These are phyloP conservation scores for Lymantria monacha DNA, from an alignment of 2,888 invertebrate species.

Conservation along the genomic window DNA sequence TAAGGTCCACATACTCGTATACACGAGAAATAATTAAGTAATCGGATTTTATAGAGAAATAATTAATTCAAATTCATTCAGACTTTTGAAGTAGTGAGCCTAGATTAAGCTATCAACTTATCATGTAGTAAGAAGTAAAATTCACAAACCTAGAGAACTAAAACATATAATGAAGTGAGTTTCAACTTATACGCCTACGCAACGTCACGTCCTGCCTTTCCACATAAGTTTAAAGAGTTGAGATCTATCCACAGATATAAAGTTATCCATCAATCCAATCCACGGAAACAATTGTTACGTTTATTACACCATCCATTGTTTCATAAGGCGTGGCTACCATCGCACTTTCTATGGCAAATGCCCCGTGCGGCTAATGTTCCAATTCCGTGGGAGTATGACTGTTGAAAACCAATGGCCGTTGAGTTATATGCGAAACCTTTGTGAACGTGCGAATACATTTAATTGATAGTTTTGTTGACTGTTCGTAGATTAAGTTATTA, in stretches of 20 bases:
- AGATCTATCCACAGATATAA: slow-evolving; percentile 12
- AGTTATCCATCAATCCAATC: slow-evolving; percentile 3
- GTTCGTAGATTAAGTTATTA: background rate
- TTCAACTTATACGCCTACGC: slow-evolving; percentile 8
- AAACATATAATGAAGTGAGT: slow-evolving; percentile 26
- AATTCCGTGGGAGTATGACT: slow-evolving; percentile 52
- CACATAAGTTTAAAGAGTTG: slow-evolving; percentile 18
- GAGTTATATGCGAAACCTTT: slow-evolving; percentile 10
- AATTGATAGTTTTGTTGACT: slow-evolving; percentile 1
- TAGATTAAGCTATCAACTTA: too few species aligned
- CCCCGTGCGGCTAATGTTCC: slow-evolving; percentile 21
- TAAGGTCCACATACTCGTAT: too few species aligned
- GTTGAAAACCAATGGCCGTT: slow-evolving; percentile 37
- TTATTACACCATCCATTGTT: slow-evolving; percentile 63
- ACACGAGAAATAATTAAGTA: too few species aligned
- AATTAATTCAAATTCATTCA: too few species aligned
- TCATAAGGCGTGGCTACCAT: slow-evolving; percentile 42
- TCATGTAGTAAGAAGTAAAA: too few species aligned
- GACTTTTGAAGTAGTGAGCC: too few species aligned
- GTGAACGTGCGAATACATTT: slow-evolving; percentile 3
- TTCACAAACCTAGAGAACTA: slow-evolving; percentile 10
- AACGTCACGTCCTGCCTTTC: slow-evolving; percentile 24
- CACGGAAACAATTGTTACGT: slow-evolving; percentile 56
- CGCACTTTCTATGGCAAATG: slow-evolving; percentile 53
- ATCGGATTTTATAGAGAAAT: too few species aligned